Conservation (phyloP, 2,113 vertebrate genomes). For the Mellivora capensis region DNA sequence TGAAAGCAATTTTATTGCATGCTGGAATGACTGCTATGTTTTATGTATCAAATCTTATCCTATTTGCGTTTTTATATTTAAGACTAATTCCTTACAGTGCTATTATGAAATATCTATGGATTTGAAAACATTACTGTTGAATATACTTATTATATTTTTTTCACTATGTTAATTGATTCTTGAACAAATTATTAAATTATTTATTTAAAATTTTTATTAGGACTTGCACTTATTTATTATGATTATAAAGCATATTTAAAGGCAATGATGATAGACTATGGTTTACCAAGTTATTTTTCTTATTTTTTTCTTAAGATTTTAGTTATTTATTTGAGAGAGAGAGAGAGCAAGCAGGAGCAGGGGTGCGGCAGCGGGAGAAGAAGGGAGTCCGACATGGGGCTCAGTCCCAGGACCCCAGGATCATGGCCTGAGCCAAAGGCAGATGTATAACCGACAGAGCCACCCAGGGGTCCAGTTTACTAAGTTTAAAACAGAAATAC, state of each 20-base stretch:
- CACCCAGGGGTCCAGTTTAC: not conserved
- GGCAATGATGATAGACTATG: not conserved
- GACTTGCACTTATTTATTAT: not conserved
- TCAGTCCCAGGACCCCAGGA: not conserved
- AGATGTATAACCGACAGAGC: not conserved
- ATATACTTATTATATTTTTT: not conserved
- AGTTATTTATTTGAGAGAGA: not conserved
- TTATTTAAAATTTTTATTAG: not conserved
- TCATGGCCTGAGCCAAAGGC: not conserved
- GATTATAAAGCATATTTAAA: not conserved
- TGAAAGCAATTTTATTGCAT: not conserved
- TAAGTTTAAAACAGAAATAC: not conserved
- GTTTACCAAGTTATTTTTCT: not conserved
- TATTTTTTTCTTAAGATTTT: not conserved
- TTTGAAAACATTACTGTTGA: not conserved
- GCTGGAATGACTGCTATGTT: not conserved
- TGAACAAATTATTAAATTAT: not conserved
- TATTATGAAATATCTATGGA: not conserved
- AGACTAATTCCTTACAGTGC: not conserved
- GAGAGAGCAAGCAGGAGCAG: not conserved
- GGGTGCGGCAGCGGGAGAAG: not conserved
- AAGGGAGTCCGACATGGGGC: accelerated
- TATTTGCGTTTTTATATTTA: not conserved
- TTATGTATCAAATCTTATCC: not conserved
- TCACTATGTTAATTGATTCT: not conserved